Evolutionary conservation across 2,113 vertebrate genomes (phyloP).

Genomic region (Bombycilla garrulus): DNA sequence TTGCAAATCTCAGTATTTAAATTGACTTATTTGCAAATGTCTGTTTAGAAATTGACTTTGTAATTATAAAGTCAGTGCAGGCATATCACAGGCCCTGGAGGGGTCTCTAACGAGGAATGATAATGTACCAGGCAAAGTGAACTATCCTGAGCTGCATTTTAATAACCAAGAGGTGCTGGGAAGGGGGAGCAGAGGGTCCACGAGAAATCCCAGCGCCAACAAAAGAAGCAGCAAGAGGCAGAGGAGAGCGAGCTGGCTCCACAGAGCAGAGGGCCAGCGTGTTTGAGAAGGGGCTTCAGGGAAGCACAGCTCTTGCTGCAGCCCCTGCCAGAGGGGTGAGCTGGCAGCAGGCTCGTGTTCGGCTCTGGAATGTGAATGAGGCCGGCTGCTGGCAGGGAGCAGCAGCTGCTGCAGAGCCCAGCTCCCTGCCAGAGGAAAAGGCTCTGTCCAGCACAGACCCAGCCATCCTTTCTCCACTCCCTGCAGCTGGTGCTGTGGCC

Average conservation of each 20-base stretch:
- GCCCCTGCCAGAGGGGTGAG: background rate
- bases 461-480: background rate
- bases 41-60: slow-evolving; percentile 85
- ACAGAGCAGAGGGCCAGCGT: background rate
- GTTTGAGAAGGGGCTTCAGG: background rate
- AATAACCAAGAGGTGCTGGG: slow-evolving; percentile 68
- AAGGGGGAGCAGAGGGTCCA: background rate
- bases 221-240: background rate
- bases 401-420: background rate
- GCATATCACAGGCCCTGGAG: slow-evolving; percentile 77
- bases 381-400: background rate
- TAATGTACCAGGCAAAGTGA: slow-evolving; percentile 77
- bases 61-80: slow-evolving; percentile 81
- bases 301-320: background rate
- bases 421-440: background rate
- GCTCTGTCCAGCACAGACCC: accelerated
- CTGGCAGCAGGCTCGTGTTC: background rate
- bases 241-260: background rate
- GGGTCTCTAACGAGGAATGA: slow-evolving; percentile 82
- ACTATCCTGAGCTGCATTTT: slow-evolving; percentile 77
- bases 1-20: slow-evolving; percentile 83
- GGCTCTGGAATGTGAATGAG: slow-evolving; percentile 30
- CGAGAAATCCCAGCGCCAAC: slow-evolving; percentile 34
- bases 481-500: accelerated
- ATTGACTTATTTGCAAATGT: slow-evolving; percentile 85